Evolutionary conservation across 2,888 invertebrate genomes (phyloP).

Genomic region (Epinotia bilunana): DNA sequence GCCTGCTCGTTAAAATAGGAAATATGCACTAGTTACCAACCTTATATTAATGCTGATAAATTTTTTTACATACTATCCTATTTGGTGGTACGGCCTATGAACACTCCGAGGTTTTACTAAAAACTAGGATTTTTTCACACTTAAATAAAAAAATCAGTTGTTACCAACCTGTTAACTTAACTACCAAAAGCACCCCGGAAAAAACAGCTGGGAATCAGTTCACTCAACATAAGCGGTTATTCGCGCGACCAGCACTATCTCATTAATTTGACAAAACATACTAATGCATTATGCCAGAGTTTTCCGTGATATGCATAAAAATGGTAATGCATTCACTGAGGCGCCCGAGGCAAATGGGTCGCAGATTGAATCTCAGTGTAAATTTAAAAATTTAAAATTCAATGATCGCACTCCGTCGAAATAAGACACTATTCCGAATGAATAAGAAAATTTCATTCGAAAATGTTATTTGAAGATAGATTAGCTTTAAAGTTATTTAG

Average conservation of each 20-base stretch:
- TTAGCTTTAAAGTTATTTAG: constrained; percentile 17
- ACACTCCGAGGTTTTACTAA: too few species aligned
- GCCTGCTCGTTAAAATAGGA: too few species aligned
- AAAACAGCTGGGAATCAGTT: neutral
- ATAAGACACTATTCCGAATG: constrained; percentile 45
- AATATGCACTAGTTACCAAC: too few species aligned
- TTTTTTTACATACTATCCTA: too few species aligned
- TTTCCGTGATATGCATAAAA: constrained; percentile 41
- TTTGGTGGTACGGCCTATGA: too few species aligned
- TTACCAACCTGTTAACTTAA: neutral
- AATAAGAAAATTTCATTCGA: constrained; percentile 33
- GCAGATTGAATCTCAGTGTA: constrained; percentile 56
- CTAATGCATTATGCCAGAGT: constrained; percentile 35
- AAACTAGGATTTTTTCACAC: too few species aligned
- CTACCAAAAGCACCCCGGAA: neutral
- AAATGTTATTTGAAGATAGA: constrained; percentile 26
- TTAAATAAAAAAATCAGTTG: neutral
- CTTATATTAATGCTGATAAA: too few species aligned
- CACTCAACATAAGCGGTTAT: neutral
- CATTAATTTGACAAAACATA: constrained; percentile 23
- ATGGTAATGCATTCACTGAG: constrained; percentile 59
- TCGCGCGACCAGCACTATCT: neutral
- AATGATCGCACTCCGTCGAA: constrained; percentile 53
- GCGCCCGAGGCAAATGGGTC: constrained; percentile 54
- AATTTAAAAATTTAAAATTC: constrained; percentile 61